Percentiles rank a stretch among this genome's conserved stretches.
Evolutionary conservation across 2,888 invertebrate genomes (phyloP).

Genomic region (Sphaeridia pumilis): DNA sequence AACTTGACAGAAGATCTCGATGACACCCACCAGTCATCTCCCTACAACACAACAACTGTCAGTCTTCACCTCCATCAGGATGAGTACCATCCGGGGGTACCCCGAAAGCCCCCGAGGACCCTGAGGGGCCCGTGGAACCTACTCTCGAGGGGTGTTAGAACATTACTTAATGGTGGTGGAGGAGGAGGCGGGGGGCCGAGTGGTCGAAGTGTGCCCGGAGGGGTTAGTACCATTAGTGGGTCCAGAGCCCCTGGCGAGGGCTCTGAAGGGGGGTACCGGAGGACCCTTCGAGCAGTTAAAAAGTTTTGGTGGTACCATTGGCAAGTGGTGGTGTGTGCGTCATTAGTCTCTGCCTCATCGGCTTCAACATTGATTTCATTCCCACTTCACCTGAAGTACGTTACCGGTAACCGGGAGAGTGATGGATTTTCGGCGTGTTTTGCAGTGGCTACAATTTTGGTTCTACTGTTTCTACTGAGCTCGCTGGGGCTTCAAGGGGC

Average conservation of each 20-base stretch:
- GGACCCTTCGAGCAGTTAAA: too few species aligned
- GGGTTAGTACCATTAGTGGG: neutral
- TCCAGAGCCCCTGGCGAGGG: neutral
- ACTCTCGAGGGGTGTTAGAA: too few species aligned
- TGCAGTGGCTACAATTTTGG: slow-evolving; percentile 14
- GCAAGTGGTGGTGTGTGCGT: slow-evolving; percentile 9
- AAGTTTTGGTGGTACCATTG: slow-evolving; percentile 16
- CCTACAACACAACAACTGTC: slow-evolving; percentile 4
- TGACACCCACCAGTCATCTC: slow-evolving; percentile 5
- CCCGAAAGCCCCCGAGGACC: neutral
- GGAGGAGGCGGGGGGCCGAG: too few species aligned
- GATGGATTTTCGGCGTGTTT: slow-evolving; percentile 26
- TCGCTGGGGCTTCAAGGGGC: slow-evolving; percentile 11
- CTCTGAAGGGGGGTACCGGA: too few species aligned
- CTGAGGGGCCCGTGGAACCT: too few species aligned
- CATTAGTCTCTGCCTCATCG: slow-evolving; percentile 16
- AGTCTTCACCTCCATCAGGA: neutral
- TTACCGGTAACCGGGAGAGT: slow-evolving; percentile 13
- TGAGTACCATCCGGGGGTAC: neutral
- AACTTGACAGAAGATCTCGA: slow-evolving; percentile 12
- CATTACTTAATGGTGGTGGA: too few species aligned
- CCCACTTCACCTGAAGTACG: slow-evolving; percentile 20
- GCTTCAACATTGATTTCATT: slow-evolving; percentile 22
- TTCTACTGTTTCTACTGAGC: slow-evolving; percentile 14
- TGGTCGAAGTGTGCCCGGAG: neutral